These are phyloP conservation scores for Hemiscyllium ocellatum DNA, from an alignment of 2,113 vertebrate species.

Conservation along the genomic window DNA sequence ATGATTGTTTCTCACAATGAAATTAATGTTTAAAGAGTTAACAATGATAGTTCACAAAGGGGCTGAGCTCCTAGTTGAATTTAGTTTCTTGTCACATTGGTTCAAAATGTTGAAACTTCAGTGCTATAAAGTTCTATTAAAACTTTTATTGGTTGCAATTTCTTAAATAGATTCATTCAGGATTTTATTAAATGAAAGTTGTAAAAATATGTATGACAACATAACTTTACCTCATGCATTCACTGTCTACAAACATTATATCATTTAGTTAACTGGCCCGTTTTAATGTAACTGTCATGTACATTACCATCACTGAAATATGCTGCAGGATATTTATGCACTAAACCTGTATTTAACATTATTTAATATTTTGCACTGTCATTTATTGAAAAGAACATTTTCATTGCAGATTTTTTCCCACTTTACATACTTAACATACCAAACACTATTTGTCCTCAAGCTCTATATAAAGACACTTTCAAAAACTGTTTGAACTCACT, in stretches of 20 bases:
- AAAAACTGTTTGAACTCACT: neutral
- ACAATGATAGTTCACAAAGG: neutral
- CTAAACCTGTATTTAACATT: neutral
- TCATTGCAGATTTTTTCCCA: neutral
- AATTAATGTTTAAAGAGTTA: neutral
- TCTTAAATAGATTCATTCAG: neutral
- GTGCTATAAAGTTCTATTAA: neutral
- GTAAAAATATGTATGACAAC: neutral
- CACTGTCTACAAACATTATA: neutral
- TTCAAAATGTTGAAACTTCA: neutral
- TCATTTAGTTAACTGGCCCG: neutral
- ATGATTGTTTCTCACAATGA: neutral
- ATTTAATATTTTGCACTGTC: neutral
- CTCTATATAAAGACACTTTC: neutral
- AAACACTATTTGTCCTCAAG: neutral
- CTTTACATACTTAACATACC: too few relatives aligned
- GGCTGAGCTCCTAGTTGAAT: neutral
- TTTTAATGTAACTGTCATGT: slow-evolving; percentile 2
- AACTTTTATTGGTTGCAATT: neutral
- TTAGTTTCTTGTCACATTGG: neutral
- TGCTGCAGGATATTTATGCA: neutral
- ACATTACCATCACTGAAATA: neutral
- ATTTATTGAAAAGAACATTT: neutral
- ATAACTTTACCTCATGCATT: neutral
- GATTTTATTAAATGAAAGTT: neutral